Conservation (phyloP, 2,797 vertebrate species). For the Craterocephalus amniculus region DNA sequence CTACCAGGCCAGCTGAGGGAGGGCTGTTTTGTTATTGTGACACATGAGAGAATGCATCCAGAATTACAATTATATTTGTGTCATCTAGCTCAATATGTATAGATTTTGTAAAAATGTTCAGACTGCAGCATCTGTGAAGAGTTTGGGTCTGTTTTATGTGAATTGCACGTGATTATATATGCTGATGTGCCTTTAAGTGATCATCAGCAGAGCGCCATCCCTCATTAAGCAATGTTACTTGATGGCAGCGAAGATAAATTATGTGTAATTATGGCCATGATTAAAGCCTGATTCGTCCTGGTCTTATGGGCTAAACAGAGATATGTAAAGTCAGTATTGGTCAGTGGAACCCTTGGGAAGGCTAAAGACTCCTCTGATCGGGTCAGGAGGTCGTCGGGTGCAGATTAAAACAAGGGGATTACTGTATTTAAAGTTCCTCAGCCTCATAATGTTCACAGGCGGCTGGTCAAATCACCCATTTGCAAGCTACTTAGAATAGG, state of each 20-base stretch:
- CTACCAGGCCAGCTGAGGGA: conserved; percentile 58
- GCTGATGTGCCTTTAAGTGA: conserved; percentile 70
- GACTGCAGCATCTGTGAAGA: not conserved
- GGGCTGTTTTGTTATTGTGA: conserved; percentile 54
- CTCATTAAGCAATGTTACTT: conserved; percentile 79
- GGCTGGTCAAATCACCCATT: conserved; percentile 78
- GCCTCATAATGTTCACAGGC: conserved; percentile 74
- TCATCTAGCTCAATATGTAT: not conserved
- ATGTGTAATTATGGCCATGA: conserved; percentile 81
- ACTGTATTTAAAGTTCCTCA: conserved; percentile 79
- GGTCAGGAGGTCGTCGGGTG: conserved; percentile 79
- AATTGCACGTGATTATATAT: conserved; percentile 18
- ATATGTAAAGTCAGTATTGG: conserved; percentile 71
- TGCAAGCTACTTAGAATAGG: conserved; percentile 55
- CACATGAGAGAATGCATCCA: conserved; percentile 42
- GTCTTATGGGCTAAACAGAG: conserved; percentile 71
- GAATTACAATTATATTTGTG: conserved; percentile 9
- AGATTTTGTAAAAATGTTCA: not conserved
- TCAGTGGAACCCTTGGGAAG: conserved; percentile 71
- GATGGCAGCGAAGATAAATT: conserved; percentile 82
- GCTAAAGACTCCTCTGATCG: conserved; percentile 62
- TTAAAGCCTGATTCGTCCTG: conserved; percentile 76
- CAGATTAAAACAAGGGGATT: conserved; percentile 85
- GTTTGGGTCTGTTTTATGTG: conserved; percentile 9
- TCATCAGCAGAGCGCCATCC: conserved; percentile 70